These are phyloP conservation scores for Eledona agricola DNA, from an alignment of 2,888 invertebrate genomes.

Conservation along the genomic window DNA sequence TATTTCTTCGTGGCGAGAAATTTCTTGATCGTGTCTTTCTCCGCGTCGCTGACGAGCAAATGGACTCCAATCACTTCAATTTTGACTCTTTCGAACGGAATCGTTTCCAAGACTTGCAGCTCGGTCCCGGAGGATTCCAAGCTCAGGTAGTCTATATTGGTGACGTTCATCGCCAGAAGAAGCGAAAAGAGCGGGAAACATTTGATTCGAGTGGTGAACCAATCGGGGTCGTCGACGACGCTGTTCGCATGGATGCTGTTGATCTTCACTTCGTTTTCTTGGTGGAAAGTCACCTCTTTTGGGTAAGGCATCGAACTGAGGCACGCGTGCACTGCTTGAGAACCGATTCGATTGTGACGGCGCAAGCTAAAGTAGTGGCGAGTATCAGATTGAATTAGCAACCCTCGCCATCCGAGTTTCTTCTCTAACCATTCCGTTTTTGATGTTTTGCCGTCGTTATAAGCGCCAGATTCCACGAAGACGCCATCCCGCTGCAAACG, in stretches of 20 bases:
- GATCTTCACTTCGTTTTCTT: conserved; percentile 62
- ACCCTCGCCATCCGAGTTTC: conserved; percentile 77
- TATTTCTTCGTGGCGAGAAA: conserved; percentile 59
- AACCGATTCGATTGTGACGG: conserved; percentile 67
- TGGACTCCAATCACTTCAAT: conserved; percentile 63
- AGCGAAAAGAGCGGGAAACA: conserved; percentile 87
- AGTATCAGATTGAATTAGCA: conserved; percentile 80
- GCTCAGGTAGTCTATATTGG: conserved; percentile 75
- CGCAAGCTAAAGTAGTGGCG: conserved; percentile 76
- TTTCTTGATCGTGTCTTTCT: conserved; percentile 58
- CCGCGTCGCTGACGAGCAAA: conserved; percentile 53
- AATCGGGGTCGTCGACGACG: conserved; percentile 65
- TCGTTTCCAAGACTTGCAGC: conserved; percentile 66
- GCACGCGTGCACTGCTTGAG: conserved; percentile 79
- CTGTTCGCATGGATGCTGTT: conserved; percentile 66
- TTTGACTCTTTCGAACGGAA: conserved; percentile 66
- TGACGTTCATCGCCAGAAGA: conserved; percentile 78
- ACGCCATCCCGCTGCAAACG: conserved; percentile 71
- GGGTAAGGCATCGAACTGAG: conserved; percentile 80
- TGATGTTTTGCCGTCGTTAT: conserved; percentile 68
- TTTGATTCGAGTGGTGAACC: conserved; percentile 78
- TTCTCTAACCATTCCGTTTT: conserved; percentile 78
- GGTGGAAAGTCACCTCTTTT: conserved; percentile 70
- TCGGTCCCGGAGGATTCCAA: conserved; percentile 69
- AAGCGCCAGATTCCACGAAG: conserved; percentile 75